Base-by-base conservation (phyloP, 2,113 vertebrate species). In the Verasper variegatus region DNA sequence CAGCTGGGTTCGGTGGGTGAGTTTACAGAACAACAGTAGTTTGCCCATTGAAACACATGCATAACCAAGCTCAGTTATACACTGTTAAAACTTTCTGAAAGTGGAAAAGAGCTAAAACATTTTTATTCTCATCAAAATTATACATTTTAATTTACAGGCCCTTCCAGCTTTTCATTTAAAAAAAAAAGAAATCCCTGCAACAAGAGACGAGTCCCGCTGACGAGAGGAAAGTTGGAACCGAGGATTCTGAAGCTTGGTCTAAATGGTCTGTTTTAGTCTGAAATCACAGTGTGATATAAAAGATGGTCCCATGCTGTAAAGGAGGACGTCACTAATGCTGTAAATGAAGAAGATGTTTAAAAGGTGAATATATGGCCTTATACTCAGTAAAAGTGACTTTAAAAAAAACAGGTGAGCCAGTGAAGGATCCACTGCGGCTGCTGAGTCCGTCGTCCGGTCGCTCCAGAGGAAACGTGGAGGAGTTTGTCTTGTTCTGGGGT, bases 111-210 rank as follows among this genome's bases (percentile, higher is more conserved):
- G 86, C 91, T 93, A 93, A 94, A 93, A 94, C 92, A 86, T 83
- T 90, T 89, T 89, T 85, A 84, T 88, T 88, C 78, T 81, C 79
- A 87, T 91, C 91, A 89, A 93, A 93, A 94, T 88, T 82, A 91
- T 90, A 89, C 85, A 92, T 85, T 91, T 92, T 80, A 83, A 93
- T 94, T 91, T 92, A 93, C 91, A 94, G 83, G 86, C 88, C 86
- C 85, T 87, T 87, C 85, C 88, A 89, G 89, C 86, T 74, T 88
- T 21, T 88, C 21, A 84, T 88, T 86, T 91, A 92, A 85, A 90
- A 89, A 89, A 47, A 88, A 59, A 35, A 74, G 47, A 80, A 84
- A 87, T 86, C 87, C 81, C 91, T 86, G 84, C 79, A 68, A 74
- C 74, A 62, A 65, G 55, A 67, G 21, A n/a, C 0, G 47, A 49